These are phyloP conservation scores for Ptychodera flava DNA, from an alignment of 35 echinoderm and acorn worm genomes.

Conservation along the genomic window DNA sequence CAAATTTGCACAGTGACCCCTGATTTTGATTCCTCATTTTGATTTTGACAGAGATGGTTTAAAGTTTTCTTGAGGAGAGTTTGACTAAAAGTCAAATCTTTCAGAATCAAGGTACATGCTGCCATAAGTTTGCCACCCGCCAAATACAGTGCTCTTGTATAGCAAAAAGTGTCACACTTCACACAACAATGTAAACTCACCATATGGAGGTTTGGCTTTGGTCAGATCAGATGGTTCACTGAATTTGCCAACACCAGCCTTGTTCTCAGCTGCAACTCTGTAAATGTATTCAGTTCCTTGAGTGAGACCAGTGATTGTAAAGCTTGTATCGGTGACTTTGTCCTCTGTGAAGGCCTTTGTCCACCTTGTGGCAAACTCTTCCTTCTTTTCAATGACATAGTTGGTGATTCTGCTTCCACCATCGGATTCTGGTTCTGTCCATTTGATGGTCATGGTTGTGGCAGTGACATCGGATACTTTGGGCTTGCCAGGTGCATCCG, in stretches of 20 bases:
- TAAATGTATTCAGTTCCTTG: constrained; percentile 58
- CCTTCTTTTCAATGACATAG: constrained; percentile 82
- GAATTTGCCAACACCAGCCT: constrained; percentile 46
- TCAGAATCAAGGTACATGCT: too few relatives aligned
- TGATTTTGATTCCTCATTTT: too few relatives aligned
- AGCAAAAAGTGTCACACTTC: too few relatives aligned
- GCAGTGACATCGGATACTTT: constrained; percentile 13
- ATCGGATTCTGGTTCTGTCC: constrained; percentile 44
- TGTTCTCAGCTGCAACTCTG: constrained; percentile 76
- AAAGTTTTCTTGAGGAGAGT: too few relatives aligned
- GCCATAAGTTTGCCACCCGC: too few relatives aligned
- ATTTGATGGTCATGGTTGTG: constrained; percentile 36
- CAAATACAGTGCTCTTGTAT: too few relatives aligned
- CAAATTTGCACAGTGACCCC: too few relatives aligned
- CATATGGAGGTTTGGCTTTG: constrained; percentile 10
- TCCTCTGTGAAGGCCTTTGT: constrained; percentile 27
- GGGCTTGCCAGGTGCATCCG: constrained; percentile 12
- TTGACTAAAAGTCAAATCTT: too few relatives aligned
- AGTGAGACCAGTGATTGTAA: constrained; percentile 41
- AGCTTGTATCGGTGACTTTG: constrained; percentile 41
- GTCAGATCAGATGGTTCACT: constrained; percentile 37
- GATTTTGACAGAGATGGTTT: too few relatives aligned
- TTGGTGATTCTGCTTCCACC: constrained; percentile 54
- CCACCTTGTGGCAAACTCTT: constrained; percentile 59
- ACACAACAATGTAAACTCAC: too few relatives aligned